Conservation (phyloP, 2,888 invertebrate genomes). For the Gymnocheta viridis region DNA sequence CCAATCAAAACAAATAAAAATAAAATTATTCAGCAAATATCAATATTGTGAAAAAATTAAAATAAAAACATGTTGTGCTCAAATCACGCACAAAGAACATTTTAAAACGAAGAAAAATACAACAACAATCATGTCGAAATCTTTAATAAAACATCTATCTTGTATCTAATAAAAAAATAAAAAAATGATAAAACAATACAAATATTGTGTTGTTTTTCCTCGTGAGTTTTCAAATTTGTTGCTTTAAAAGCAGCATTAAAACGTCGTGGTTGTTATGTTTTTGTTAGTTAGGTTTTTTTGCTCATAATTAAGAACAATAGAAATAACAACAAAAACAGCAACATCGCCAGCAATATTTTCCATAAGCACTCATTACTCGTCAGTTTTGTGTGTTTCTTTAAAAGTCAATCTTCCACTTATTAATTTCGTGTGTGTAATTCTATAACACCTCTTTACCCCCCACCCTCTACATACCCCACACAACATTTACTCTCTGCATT, state of each 20-base stretch:
- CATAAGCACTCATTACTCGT: slow-evolving; percentile 1
- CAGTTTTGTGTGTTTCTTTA: slow-evolving; percentile 19
- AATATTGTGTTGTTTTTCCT: slow-evolving; percentile 28
- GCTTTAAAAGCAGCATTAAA: slow-evolving; percentile 41
- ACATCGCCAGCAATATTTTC: slow-evolving; percentile 19
- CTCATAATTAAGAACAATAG: slow-evolving; percentile 31
- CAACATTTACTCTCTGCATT: slow-evolving; percentile 3
- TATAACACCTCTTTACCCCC: background rate
- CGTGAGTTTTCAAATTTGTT: slow-evolving; percentile 41
- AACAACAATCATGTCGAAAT: slow-evolving; percentile 48
- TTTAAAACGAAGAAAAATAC: slow-evolving; percentile 15
- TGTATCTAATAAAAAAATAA: slow-evolving; percentile 34
- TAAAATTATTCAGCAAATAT: slow-evolving; percentile 23
- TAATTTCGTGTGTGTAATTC: slow-evolving; percentile 21
- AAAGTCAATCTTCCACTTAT: slow-evolving; percentile 36
- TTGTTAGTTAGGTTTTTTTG: slow-evolving; percentile 25
- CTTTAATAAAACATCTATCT: slow-evolving; percentile 46
- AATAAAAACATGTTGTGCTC: slow-evolving; percentile 39
- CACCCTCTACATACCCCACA: background rate
- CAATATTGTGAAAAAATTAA: background rate
- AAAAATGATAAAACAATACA: slow-evolving; percentile 34
- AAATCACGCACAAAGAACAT: slow-evolving; percentile 25
- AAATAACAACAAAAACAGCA: slow-evolving; percentile 18
- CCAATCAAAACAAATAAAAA: slow-evolving; percentile 45
- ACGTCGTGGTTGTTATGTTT: slow-evolving; percentile 7